Evolutionary conservation across 2,797 vertebrate genomes (phyloP), one percentile per base, ranked within the genome.

Genomic region (Myoxocephalus aenaeus): DNA sequence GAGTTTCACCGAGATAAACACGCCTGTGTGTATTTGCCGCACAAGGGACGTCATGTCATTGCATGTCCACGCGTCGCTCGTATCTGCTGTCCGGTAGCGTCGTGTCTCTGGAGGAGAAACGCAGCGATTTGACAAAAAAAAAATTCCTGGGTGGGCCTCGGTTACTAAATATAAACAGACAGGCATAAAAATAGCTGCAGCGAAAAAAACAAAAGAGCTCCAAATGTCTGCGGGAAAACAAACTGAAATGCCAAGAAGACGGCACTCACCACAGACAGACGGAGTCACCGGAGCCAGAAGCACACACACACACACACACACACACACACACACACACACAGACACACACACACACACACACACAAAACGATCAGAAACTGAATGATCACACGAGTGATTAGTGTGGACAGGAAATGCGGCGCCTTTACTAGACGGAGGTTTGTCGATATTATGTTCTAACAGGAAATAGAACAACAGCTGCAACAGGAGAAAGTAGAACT

Each of bases 91-190:
- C 42, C 14, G 42, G 5, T 15, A 15, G 1, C 42, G 42, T 44
- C 13, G 66, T 69, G 29, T 32, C 54, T 18, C 15, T 57, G 78
- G 63, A 81, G 80, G 80, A 89, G 77, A 83, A 82, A 79, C 82
- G 75, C 65, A 71, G 14, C 46, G 72, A 80, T 61, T 70, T 88
- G 84, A 87, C 81, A 82, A 85, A 34, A 80, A 88, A 82, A 85
- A 34, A 80, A 88, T 57, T 76, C 86, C 83, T 87, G 42, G 12
- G 85, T 85, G 87, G 87, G 81, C 76, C 13, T 42, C 76, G 18
- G 69, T 78, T 82, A 57, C 90, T 92, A 93, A 90, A 92, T 89
- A 89, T 90, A 93, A 90, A 86, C 82, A 79, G 85, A 87, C 84
- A 80, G 67, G 61, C 36, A 59, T 80, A 86, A 84, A 93, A 92